A percentile compares a stretch with the other conserved stretches of the same genome.
phyloP scores from a whole-genome alignment of 2,888 invertebrate species.

The Acrobasis consociella region DNA sequence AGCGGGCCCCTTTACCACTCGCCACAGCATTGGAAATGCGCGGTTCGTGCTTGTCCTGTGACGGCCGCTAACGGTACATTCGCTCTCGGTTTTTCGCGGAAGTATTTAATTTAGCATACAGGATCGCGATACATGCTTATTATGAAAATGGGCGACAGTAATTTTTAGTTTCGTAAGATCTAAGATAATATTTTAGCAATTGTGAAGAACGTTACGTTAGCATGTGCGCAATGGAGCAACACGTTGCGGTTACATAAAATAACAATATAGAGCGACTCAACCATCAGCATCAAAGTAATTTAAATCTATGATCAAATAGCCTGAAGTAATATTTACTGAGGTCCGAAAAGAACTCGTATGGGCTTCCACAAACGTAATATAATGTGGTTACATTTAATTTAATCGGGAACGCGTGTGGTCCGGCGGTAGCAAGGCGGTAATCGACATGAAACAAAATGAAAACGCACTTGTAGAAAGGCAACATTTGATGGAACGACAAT shows the following conservation, averaged over 20 bases:
- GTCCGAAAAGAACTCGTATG: slow-evolving; percentile 61
- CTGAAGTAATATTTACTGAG: slow-evolving; percentile 61
- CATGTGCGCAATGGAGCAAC: slow-evolving; percentile 19
- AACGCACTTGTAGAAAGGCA: slow-evolving; percentile 56
- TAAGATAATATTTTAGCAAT: slow-evolving; percentile 3
- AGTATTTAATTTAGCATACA: slow-evolving; percentile 50
- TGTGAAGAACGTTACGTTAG: slow-evolving; percentile 8
- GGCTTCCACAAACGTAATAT: slow-evolving; percentile 57
- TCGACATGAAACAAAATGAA: slow-evolving; percentile 62
- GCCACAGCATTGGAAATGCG: slow-evolving; percentile 64
- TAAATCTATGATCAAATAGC: slow-evolving; percentile 51
- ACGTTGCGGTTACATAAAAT: slow-evolving; percentile 35
- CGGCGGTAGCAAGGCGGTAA: slow-evolving; percentile 60
- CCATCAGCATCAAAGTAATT: slow-evolving; percentile 46
- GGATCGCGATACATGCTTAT: slow-evolving; percentile 35
- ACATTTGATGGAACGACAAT: slow-evolving; percentile 55
- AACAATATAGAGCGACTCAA: slow-evolving; percentile 35
- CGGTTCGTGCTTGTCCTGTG: slow-evolving; percentile 62
- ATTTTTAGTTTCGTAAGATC: slow-evolving; percentile 18
- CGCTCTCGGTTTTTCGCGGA: slow-evolving; percentile 51
- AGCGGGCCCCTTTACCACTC: slow-evolving; percentile 64
- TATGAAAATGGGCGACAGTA: slow-evolving; percentile 30
- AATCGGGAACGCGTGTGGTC: slow-evolving; percentile 76
- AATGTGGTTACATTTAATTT: slow-evolving; percentile 73
- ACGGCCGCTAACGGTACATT: slow-evolving; percentile 56